Conservation (phyloP, 2,888 invertebrate species). For the Vanessa cardui region DNA sequence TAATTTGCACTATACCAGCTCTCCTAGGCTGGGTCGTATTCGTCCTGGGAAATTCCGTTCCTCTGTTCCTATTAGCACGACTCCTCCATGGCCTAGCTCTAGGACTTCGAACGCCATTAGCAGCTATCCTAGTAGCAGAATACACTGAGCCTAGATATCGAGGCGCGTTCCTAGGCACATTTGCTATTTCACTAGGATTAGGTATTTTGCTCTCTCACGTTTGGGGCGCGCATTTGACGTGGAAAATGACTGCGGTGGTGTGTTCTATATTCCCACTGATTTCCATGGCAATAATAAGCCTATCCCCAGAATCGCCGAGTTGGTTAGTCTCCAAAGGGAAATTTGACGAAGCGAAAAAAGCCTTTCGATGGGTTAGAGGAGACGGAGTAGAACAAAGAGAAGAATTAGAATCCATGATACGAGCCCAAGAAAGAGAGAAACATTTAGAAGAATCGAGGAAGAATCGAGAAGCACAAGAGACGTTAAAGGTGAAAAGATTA, state of each 20-base stretch:
- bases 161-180: conserved; percentile 84
- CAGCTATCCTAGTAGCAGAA: conserved; percentile 83
- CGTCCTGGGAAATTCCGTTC: conserved; percentile 67
- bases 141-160: conserved; percentile 84
- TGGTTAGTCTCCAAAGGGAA: conserved; percentile 85
- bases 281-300: conserved; percentile 71
- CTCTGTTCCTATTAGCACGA: conserved; percentile 69
- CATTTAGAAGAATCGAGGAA: conserved; percentile 51
- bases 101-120: conserved; percentile 80
- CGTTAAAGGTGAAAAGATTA: conserved; percentile 52
- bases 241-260: conserved; percentile 83
- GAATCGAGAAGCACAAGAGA: conserved; percentile 47
- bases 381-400: conserved; percentile 69
- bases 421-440: conserved; percentile 63
- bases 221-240: conserved; percentile 84
- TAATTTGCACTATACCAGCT: conserved; percentile 76
- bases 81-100: conserved; percentile 76
- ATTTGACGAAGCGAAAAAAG: conserved; percentile 80
- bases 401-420: conserved; percentile 71
- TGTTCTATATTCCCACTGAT: conserved; percentile 77
- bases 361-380: conserved; percentile 84
- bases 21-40: conserved; percentile 77
- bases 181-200: conserved; percentile 84
- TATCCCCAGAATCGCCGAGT: conserved; percentile 85
- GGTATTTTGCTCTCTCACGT: conserved; percentile 86